Conservation (phyloP, 1,140 invertebrate species). For the Drosophila arizonae region DNA sequence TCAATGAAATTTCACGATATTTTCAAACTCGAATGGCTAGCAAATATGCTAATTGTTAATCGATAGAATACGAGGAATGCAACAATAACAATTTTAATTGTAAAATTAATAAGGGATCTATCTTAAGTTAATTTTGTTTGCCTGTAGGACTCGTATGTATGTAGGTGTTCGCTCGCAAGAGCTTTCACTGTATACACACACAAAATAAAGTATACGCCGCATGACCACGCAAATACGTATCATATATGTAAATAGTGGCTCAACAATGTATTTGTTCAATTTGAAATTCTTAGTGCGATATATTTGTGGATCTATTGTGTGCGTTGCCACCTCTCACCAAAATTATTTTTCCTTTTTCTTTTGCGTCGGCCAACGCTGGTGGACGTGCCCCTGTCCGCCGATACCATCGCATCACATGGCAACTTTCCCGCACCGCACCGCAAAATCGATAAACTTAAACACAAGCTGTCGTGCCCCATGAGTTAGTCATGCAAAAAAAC, state of each 20-base stretch:
- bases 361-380: neutral
- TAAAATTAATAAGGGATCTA: no score
- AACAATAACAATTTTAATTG: no score
- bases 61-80: no score
- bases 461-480: constrained; percentile 43
- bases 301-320: neutral
- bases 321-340: neutral
- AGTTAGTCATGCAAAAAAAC: constrained; percentile 49
- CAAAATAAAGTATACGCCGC: constrained; percentile 15
- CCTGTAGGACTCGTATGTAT: neutral
- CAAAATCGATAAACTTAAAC: constrained; percentile 73
- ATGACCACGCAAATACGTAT: neutral
- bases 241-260: neutral
- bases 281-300: neutral
- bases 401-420: constrained; percentile 58
- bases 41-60: no score
- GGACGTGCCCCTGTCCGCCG: constrained; percentile 18
- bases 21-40: no score
- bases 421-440: constrained; percentile 50
- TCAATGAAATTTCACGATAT: no score
- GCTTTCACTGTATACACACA: constrained; percentile 7
- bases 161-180: neutral
- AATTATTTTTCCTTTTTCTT: neutral
- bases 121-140: neutral
- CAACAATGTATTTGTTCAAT: constrained; percentile 2